Evolutionary conservation across 2,888 invertebrate genomes (phyloP).

Genomic region (Rhingia rostrata): DNA sequence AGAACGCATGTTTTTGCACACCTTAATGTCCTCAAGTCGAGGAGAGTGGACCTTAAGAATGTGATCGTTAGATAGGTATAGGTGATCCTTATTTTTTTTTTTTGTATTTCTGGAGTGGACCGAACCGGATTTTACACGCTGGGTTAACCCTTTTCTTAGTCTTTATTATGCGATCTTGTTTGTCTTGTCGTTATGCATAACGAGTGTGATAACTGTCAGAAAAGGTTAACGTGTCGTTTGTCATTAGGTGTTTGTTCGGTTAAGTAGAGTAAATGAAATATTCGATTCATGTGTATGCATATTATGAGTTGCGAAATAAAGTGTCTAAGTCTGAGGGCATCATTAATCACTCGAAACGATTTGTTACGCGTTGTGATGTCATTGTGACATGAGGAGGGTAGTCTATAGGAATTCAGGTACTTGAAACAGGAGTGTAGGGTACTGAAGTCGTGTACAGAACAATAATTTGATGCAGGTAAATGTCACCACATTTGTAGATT

Average conservation of each 20-base stretch:
- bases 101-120: constrained; percentile 21
- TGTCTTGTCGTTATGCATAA: constrained; percentile 44
- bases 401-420: neutral
- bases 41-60: neutral
- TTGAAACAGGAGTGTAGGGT: too few species aligned
- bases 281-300: constrained; percentile 55
- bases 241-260: constrained; percentile 8
- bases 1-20: constrained; percentile 43
- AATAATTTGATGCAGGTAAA: too few species aligned
- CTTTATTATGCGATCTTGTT: constrained; percentile 55
- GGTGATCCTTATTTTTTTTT: neutral
- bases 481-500: too few species aligned
- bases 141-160: constrained; percentile 64
- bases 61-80: neutral
- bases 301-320: constrained; percentile 45
- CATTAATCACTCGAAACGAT: constrained; percentile 68
- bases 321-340: constrained; percentile 10
- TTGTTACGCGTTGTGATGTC: constrained; percentile 61
- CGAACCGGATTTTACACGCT: constrained; percentile 54
- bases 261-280: constrained; percentile 54
- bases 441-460: too few species aligned
- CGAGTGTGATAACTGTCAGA: constrained; percentile 32
- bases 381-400: constrained; percentile 31
- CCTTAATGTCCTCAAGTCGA: constrained; percentile 33
- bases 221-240: constrained; percentile 36